These are phyloP conservation scores for Drosophila limbata DNA, from an alignment of 2,888 invertebrate species.

Conservation along the genomic window DNA sequence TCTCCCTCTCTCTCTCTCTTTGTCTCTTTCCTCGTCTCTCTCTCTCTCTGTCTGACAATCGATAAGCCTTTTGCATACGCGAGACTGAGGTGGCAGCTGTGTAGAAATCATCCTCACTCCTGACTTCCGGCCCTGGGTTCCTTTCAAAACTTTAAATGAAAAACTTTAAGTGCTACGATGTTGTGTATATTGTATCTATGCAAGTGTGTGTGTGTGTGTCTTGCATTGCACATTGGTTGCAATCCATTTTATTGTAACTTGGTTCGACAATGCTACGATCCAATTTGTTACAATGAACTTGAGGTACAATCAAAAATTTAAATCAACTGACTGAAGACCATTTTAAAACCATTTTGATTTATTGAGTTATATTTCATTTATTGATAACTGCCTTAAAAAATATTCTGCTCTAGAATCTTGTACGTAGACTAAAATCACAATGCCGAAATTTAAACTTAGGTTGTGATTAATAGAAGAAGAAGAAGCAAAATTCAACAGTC, in stretches of 20 bases:
- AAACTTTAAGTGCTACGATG: conserved; percentile 69
- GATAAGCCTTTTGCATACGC: conserved; percentile 17
- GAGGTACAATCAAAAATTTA: too few relatives aligned
- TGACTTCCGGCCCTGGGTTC: conserved; percentile 16
- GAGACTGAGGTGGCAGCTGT: background rate
- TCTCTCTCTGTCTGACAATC: conserved; percentile 5
- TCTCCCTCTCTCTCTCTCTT: background rate
- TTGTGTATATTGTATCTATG: conserved; percentile 12
- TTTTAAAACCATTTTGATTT: too few relatives aligned
- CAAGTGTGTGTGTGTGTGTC: conserved; percentile 3
- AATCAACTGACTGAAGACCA: too few relatives aligned
- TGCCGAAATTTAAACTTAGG: too few relatives aligned
- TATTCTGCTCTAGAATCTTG: too few relatives aligned
- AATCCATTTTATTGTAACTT: conserved; percentile 10
- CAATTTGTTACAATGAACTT: too few relatives aligned
- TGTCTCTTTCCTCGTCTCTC: background rate
- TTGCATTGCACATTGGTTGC: conserved; percentile 46
- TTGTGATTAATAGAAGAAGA: too few relatives aligned
- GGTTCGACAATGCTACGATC: too few relatives aligned
- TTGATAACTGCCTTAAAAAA: too few relatives aligned
- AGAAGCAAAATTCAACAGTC: too few relatives aligned
- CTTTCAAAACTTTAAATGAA: conserved; percentile 76
- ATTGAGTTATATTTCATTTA: too few relatives aligned
- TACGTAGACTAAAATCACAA: too few relatives aligned
- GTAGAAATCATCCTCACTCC: background rate